These are phyloP conservation scores for Eupithecia tripunctaria DNA, from an alignment of 2,888 invertebrate species.

Conservation along the genomic window DNA sequence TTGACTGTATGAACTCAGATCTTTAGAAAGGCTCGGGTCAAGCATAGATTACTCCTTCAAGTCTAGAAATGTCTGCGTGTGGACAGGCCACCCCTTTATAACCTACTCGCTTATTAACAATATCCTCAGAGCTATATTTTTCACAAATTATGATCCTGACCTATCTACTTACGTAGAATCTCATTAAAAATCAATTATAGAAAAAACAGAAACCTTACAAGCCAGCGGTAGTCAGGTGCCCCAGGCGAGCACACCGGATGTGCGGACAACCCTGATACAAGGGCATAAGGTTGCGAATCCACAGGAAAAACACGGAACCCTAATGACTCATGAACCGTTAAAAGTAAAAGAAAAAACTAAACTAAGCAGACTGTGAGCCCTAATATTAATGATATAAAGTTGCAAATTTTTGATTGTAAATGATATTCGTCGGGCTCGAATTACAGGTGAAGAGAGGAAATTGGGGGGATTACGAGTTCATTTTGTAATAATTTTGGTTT, in stretches of 20 bases:
- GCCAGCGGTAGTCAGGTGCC: slow-evolving; percentile 42
- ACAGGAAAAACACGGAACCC: slow-evolving; percentile 17
- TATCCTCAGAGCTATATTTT: slow-evolving; percentile 26
- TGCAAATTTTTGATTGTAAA: slow-evolving; percentile 19
- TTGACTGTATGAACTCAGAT: too few species aligned
- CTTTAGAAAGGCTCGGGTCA: not conserved
- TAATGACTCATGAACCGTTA: slow-evolving; percentile 20
- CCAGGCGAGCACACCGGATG: slow-evolving; percentile 28
- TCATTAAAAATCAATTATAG: slow-evolving; percentile 44
- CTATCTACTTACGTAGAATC: slow-evolving; percentile 37
- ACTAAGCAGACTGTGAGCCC: slow-evolving; percentile 18
- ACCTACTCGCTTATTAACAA: slow-evolving; percentile 17
- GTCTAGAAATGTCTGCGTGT: not conserved
- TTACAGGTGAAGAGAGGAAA: slow-evolving; percentile 25
- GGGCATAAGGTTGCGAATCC: slow-evolving; percentile 24
- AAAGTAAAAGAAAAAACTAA: slow-evolving; percentile 7
- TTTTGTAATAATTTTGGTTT: not conserved
- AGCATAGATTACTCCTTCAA: not conserved
- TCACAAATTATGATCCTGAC: slow-evolving; percentile 36
- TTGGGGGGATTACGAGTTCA: slow-evolving; percentile 9
- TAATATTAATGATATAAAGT: slow-evolving; percentile 13
- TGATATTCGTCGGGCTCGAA: slow-evolving; percentile 14
- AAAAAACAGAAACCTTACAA: slow-evolving; percentile 39
- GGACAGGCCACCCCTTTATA: not conserved
- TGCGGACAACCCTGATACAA: slow-evolving; percentile 26